phyloP scores from a whole-genome alignment of 2,888 invertebrate species.

The Glaucopsyche alexis region DNA sequence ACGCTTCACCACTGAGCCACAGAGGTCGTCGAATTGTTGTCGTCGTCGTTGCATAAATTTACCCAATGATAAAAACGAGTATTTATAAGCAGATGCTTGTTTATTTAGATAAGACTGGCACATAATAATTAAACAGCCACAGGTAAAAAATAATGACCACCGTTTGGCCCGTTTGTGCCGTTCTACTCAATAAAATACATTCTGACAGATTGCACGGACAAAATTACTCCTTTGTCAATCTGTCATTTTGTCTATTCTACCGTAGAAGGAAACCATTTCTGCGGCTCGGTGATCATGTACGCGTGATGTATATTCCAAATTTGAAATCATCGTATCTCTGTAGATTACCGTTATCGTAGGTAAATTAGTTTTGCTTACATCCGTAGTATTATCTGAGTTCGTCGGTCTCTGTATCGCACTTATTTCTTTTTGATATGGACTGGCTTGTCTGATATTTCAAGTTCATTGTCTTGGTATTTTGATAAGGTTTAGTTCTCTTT shows the following conservation, averaged over 20 bases:
- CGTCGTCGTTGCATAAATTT: neutral
- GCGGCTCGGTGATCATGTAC: too few relatives aligned
- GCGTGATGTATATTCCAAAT: neutral
- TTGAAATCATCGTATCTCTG: neutral
- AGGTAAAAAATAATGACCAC: too few relatives aligned
- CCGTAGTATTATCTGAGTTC: slow-evolving; percentile 1
- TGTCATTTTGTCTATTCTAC: too few relatives aligned
- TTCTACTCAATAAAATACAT: too few relatives aligned
- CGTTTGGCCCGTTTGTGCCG: too few relatives aligned
- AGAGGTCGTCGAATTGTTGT: too few relatives aligned
- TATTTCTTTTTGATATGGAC: neutral
- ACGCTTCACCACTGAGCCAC: too few relatives aligned
- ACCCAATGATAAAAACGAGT: neutral
- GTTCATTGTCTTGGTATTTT: slow-evolving; percentile 14
- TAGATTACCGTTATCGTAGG: neutral
- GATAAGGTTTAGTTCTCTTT: neutral
- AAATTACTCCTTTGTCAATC: too few relatives aligned
- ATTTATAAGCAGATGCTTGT: too few relatives aligned
- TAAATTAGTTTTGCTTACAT: slow-evolving; percentile 2
- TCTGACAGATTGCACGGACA: too few relatives aligned
- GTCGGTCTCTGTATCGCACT: neutral
- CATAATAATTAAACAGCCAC: neutral
- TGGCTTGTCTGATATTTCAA: slow-evolving; percentile 12
- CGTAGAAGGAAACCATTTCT: too few relatives aligned
- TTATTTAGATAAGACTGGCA: neutral